Conservation (phyloP, 2,113 vertebrate genomes). For the Rynchops niger region DNA sequence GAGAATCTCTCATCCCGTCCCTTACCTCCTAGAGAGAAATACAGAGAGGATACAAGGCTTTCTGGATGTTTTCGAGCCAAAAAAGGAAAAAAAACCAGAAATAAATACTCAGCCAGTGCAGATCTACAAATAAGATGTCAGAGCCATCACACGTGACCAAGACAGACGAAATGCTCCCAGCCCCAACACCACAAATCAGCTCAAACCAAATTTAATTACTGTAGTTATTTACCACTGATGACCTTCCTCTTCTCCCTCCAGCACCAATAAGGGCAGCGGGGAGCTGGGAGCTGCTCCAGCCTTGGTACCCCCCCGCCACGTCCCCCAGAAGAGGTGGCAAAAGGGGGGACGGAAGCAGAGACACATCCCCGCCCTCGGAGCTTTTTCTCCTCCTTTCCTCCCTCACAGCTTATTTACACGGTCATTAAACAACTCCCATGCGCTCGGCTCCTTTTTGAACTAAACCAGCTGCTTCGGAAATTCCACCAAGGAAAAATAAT, state of each 20-base stretch:
- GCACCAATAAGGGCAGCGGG: accelerated
- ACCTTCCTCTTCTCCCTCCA: background rate
- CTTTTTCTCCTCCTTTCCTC: background rate
- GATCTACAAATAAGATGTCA: background rate
- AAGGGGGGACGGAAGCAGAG: background rate
- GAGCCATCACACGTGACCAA: accelerated
- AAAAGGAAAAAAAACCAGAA: background rate
- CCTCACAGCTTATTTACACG: background rate
- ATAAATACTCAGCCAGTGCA: background rate
- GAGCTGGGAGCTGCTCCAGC: background rate
- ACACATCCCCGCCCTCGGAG: no score
- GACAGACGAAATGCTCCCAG: background rate
- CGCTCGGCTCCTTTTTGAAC: no score
- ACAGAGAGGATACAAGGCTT: background rate
- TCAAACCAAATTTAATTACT: background rate
- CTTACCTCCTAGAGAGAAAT: background rate
- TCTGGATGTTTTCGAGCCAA: no score
- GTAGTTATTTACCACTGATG: no score
- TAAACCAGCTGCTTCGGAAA: background rate
- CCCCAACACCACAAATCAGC: background rate
- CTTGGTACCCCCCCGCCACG: background rate
- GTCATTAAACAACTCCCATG: background rate
- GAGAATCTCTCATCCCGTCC: background rate
- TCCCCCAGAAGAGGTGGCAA: background rate
- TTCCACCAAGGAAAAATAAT: background rate